A percentile compares a stretch with the other conserved stretches of the same genome.
phyloP scores from a whole-genome alignment of 2,113 vertebrate genomes.

The Dipodomys merriami region DNA sequence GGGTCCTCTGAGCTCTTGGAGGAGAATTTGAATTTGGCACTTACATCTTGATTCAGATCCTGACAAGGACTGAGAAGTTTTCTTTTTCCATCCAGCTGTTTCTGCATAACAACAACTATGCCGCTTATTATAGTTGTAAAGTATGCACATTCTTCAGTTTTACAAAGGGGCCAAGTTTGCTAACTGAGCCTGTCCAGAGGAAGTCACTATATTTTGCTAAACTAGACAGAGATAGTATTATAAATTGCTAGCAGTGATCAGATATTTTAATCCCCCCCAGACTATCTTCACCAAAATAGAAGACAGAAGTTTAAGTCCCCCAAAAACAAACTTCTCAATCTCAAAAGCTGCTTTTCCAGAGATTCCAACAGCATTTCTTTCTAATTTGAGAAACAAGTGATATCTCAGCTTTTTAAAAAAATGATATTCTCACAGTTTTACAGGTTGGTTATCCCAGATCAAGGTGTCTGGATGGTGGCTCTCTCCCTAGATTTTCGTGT shows the following conservation, averaged over 20 bases:
- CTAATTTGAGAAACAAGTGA: not conserved
- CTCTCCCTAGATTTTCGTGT: too few species aligned
- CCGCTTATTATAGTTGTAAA: not conserved
- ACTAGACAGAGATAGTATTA: not conserved
- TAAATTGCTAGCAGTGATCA: not conserved
- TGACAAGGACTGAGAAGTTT: constrained; percentile 31
- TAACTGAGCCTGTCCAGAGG: constrained; percentile 26
- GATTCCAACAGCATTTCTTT: not conserved
- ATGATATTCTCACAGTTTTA: too few species aligned
- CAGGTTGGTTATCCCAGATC: too few species aligned
- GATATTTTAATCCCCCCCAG: not conserved
- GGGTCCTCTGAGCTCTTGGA: not conserved
- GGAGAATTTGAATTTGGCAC: constrained; percentile 64
- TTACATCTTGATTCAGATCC: not conserved
- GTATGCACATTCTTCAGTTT: not conserved
- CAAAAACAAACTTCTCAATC: not conserved
- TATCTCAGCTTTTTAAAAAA: too few species aligned
- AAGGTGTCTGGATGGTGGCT: too few species aligned
- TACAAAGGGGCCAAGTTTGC: constrained; percentile 52
- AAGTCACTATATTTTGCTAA: constrained; percentile 31
- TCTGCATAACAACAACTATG: not conserved
- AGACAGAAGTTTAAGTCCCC: not conserved
- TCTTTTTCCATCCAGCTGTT: constrained; percentile 46
- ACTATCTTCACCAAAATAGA: not conserved
- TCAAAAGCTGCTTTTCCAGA: not conserved